Base-by-base conservation (phyloP, 2,888 invertebrate genomes). In the Cacoxenus indagator region DNA sequence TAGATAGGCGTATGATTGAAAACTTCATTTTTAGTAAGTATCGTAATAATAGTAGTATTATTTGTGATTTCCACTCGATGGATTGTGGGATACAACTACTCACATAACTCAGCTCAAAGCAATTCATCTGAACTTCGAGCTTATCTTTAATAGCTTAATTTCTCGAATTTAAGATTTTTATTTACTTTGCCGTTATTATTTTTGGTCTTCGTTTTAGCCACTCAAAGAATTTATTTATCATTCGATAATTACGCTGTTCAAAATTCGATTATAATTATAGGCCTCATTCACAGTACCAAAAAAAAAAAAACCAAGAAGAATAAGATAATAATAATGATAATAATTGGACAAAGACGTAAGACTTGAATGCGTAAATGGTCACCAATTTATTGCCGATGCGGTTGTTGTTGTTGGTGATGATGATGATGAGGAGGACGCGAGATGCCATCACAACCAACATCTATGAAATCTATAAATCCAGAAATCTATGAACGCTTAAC, bases 211-310 rank as follows among this genome's bases (percentile, higher is more conserved):
- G 9, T 37, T 37, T 11, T 14, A 14, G 37, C 37, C 37, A 37
- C 37, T 37, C 14, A 55, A 62, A 62, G 29, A 62, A 62, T n/a
- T 62, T 43, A 62, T 26, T 62, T 62, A 43, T 62, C 61, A 62
- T 62, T 31, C 43, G 61, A 62, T 62, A 62, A 62, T 62, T 62
- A 62, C 61, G 61, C 61, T 62, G 61, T 62, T 62, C 45, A 62
- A 62, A 61, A 62, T 62, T 62, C 61, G 43, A 62, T 62, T 43
- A 62, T 62, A 62, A 62, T 62, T 43, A 62, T 62, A 62, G 61
- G 61, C 61, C 24, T 62, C 61, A 62, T 62, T 26, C 61, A 61
- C 22, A 37, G 8, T 8, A 14, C n/a, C n/a, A n/a, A n/a, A n/a
- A n/a, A n/a, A n/a, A n/a, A n/a, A 11, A 14, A 37, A 14, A 37